A percentile compares a stretch with the other conserved stretches of the same genome.
These are phyloP conservation scores for Ranitomeya imitator DNA, from an alignment of 2,113 vertebrate genomes.

Conservation along the genomic window DNA sequence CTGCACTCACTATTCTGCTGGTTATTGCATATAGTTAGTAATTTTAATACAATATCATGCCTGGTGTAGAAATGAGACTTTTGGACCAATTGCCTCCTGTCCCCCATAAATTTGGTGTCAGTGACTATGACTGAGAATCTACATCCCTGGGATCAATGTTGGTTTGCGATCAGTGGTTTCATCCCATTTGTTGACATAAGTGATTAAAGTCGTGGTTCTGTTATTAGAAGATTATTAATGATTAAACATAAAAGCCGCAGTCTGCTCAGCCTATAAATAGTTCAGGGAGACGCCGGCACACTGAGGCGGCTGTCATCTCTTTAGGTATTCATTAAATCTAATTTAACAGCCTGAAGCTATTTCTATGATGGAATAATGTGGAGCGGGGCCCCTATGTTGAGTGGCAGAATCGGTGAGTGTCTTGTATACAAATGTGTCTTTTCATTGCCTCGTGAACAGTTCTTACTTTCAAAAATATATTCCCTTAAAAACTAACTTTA, in stretches of 20 bases:
- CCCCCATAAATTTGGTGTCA: too few relatives aligned
- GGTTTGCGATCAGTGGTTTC: not conserved
- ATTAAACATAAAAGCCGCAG: slow-evolving; percentile 36
- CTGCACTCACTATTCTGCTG: too few relatives aligned
- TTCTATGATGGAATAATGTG: not conserved
- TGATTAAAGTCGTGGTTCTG: slow-evolving; percentile 3
- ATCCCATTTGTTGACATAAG: slow-evolving; percentile 10
- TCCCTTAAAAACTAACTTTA: too few relatives aligned
- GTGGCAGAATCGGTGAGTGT: not conserved
- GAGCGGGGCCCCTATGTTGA: not conserved
- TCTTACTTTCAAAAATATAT: not conserved
- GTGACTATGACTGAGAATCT: too few relatives aligned
- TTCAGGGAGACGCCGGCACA: slow-evolving; percentile 51
- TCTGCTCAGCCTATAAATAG: slow-evolving; percentile 52
- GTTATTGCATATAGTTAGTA: too few relatives aligned
- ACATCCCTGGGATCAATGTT: too few relatives aligned
- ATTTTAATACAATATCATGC: too few relatives aligned
- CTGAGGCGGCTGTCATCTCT: slow-evolving; percentile 60
- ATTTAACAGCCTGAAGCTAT: slow-evolving; percentile 54
- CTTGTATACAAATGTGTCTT: slow-evolving; percentile 10
- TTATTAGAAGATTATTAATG: slow-evolving; percentile 60
- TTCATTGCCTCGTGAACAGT: slow-evolving; percentile 1
- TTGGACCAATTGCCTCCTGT: too few relatives aligned
- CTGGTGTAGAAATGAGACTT: too few relatives aligned
- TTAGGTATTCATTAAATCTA: slow-evolving; percentile 66